phyloP scores from a whole-genome alignment of 2,113 vertebrate genomes.

The Macquaria australasica region DNA sequence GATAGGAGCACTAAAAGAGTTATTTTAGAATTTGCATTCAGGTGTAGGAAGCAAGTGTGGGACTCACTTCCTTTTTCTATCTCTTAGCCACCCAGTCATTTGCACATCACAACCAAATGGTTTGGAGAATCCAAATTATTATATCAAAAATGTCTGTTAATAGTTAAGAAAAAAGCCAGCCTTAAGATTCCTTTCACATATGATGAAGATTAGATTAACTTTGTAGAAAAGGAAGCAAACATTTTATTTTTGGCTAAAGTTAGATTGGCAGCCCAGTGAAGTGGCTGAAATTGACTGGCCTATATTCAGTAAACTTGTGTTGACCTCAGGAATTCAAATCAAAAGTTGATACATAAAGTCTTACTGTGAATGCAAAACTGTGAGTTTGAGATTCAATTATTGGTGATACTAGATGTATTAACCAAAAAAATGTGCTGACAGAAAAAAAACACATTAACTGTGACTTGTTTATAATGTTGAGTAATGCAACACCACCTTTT shows the following conservation, averaged over 20 bases:
- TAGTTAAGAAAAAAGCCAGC: not conserved
- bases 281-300: not conserved
- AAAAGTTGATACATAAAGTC: not conserved
- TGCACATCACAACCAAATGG: not conserved
- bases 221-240: not conserved
- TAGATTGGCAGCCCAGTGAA: conserved; percentile 9
- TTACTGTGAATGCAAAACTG: not conserved
- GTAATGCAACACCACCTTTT: not conserved
- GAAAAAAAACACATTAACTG: not conserved
- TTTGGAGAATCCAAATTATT: not conserved
- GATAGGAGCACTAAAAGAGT: not conserved
- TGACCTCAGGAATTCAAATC: not conserved
- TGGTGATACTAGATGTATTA: not conserved
- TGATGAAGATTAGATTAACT: not conserved
- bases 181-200: not conserved
- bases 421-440: not conserved
- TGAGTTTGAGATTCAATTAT: not conserved
- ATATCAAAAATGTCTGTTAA: not conserved
- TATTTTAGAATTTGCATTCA: not conserved
- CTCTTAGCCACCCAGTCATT: not conserved
- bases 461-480: no score
- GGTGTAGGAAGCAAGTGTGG: not conserved
- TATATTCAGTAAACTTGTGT: conserved; percentile 8
- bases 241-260: not conserved
- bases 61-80: not conserved